Evolutionary conservation across 2,888 invertebrate species (phyloP).

Genomic region (Eurois occulta): DNA sequence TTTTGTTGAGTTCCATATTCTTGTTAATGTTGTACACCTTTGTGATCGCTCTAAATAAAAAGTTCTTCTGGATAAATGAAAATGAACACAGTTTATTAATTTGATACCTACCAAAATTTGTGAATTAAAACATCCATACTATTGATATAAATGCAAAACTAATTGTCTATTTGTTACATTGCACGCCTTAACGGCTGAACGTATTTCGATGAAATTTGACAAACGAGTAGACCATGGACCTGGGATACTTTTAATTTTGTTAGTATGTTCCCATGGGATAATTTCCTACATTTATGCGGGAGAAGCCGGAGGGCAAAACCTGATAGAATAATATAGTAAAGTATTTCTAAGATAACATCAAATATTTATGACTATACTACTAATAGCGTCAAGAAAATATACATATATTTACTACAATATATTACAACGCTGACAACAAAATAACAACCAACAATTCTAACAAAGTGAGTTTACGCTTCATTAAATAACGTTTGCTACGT

Average conservation of each 20-base stretch:
- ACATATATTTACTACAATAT: too few relatives aligned
- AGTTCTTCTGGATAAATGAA: background rate
- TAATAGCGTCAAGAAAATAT: too few relatives aligned
- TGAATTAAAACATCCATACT: background rate
- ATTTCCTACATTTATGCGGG: background rate
- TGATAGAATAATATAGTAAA: background rate
- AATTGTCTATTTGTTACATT: background rate
- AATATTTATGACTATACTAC: background rate
- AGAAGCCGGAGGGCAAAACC: background rate
- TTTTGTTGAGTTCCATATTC: conserved; percentile 31
- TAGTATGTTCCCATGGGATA: background rate
- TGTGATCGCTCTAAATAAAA: background rate
- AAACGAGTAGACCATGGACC: background rate
- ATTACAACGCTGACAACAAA: background rate
- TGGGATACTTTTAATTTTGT: background rate
- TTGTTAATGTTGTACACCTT: conserved; percentile 5
- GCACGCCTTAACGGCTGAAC: background rate
- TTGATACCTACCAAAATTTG: background rate
- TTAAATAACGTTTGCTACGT: conserved; percentile 31
- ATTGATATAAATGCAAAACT: too few relatives aligned
- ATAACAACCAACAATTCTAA: background rate
- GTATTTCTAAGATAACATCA: background rate
- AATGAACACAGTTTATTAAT: background rate
- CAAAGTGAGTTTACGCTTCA: background rate
- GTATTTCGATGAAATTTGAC: background rate